phyloP scores from a whole-genome alignment of 2,888 invertebrate species.

The Ferrisia virgata region DNA sequence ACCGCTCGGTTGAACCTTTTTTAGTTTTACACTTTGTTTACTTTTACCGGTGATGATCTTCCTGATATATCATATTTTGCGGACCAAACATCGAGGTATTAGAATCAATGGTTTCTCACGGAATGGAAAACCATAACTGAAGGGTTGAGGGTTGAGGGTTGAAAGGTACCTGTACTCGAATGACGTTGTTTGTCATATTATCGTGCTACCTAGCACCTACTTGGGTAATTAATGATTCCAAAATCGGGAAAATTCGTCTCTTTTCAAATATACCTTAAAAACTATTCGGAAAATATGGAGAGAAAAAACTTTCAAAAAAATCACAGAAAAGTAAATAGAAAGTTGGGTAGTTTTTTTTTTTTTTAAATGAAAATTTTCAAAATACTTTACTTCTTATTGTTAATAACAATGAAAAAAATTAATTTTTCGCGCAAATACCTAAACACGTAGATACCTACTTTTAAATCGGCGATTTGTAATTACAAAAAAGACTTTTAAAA shows the following conservation, averaged over 20 bases:
- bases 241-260: background rate
- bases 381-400: background rate
- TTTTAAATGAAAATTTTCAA: background rate
- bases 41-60: slow-evolving; percentile 1
- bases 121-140: background rate
- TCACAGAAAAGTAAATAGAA: background rate
- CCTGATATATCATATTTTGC: slow-evolving; percentile 14
- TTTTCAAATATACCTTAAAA: background rate
- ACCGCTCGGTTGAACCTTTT: slow-evolving; percentile 40
- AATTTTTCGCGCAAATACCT: background rate
- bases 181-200: background rate
- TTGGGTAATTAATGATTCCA: background rate
- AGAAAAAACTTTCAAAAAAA: too few relatives aligned
- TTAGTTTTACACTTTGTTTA: slow-evolving; percentile 34
- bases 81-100: background rate
- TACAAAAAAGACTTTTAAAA: background rate
- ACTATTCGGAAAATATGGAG: too few relatives aligned
- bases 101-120: slow-evolving; percentile 13
- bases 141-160: too few relatives aligned
- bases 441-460: too few relatives aligned
- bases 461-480: background rate
- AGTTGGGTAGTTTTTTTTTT: background rate
- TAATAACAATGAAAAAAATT: background rate
- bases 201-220: background rate
- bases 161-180: background rate